Evolutionary conservation across 1,140 invertebrate species (phyloP), one percentile per base, ranked within the genome.

Genomic region (Tetragonula clypearis): DNA sequence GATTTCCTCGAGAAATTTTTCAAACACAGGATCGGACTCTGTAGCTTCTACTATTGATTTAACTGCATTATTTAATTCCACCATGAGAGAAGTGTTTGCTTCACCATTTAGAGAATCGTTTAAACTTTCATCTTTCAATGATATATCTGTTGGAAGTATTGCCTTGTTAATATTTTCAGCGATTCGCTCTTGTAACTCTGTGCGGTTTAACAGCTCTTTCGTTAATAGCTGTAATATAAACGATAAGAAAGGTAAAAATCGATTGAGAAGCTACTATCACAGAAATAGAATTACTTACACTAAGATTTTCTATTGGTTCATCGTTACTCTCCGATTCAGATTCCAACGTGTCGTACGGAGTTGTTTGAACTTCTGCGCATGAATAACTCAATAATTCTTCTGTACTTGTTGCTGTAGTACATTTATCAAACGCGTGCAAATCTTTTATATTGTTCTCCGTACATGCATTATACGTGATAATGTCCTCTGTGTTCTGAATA

Each of bases 161-260:
- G 93, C 94, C 92, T 93, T 95, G 74, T 95, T 95, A 35, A 95
- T 95, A 87, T 95, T 95, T 80, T 95, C 94, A 23, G 95, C 95
- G 69, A 95, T 94, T 78, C 92, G 90, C 87, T 95, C 93, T 88
- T 95, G 95, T n/a, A 95, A 79, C 80, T 95, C 95, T 23, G 90
- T 94, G 74, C 94, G 93, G 85, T 93, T 92, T 26, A 95, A 86
- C 0, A 95, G 82, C 82, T 94, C 92, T 89, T 93, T 94, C 14
- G 92, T 93, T 49, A 95, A 74, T 68, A 95, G 90, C 94, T 94
- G 9, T 23, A 66, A 65, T 77, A 56, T 21, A 19, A 23, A 11
- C 17, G 72, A 23, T 60, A 74, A 79, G n/a, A 17, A 68, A 15
- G 23, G 77, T 73, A 15, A n/a, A 49, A 23, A 35, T 84, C 23